These are phyloP conservation scores for Mesocricetus auratus DNA, from an alignment of 2,113 vertebrate species.

Conservation along the genomic window DNA sequence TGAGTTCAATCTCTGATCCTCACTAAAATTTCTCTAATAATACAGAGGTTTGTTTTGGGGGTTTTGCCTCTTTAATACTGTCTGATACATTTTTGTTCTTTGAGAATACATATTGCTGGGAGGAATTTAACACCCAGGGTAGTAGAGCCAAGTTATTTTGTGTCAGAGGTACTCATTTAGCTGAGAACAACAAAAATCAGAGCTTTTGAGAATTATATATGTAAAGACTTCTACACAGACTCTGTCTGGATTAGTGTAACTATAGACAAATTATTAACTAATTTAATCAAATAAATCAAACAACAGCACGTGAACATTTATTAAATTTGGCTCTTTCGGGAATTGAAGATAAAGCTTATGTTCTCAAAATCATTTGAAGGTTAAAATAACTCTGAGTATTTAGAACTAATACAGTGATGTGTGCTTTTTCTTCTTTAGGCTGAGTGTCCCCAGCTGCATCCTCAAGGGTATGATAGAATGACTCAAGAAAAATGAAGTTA, in stretches of 20 bases:
- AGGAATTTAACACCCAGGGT: not conserved
- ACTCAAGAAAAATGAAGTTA: conserved; percentile 36
- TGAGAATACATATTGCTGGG: not conserved
- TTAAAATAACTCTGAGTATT: conserved; percentile 39
- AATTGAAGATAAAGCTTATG: not conserved
- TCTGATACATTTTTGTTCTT: not conserved
- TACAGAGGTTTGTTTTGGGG: not conserved
- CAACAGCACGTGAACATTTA: not conserved
- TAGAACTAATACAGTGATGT: not conserved
- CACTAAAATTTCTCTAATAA: not conserved
- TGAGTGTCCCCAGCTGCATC: not conserved
- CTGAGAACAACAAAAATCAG: not conserved
- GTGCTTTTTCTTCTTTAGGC: not conserved
- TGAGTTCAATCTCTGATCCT: not conserved
- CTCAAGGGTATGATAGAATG: not conserved
- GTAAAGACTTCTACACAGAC: not conserved
- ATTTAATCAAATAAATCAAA: conserved; percentile 8
- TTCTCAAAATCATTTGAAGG: conserved; percentile 35
- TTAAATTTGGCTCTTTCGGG: not conserved
- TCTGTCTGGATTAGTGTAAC: not conserved
- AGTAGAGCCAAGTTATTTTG: not conserved
- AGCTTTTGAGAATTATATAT: not conserved
- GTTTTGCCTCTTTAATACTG: not conserved
- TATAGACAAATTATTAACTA: not conserved
- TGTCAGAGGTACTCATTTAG: not conserved